phyloP scores from a whole-genome alignment of 2,888 invertebrate genomes.

The Baronia brevicornis region DNA sequence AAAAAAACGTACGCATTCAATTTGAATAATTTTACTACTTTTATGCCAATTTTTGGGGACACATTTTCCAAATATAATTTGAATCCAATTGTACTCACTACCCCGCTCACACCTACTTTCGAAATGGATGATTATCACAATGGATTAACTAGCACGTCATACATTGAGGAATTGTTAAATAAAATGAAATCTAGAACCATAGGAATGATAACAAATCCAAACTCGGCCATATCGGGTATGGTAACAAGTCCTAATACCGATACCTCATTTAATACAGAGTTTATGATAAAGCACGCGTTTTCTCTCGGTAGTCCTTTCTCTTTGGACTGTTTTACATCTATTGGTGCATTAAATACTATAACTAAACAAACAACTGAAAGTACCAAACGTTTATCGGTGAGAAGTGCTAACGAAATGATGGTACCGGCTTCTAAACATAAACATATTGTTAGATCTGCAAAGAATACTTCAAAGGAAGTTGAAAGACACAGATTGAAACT shows the following conservation, averaged over 20 bases:
- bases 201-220: conserved; percentile 30
- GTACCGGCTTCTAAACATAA: no score
- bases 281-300: no score
- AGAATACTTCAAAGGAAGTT: not conserved
- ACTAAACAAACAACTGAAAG: no score
- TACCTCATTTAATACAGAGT: conserved; percentile 29
- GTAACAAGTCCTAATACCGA: conserved; percentile 37
- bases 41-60: conserved; percentile 2
- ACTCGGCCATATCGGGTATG: conserved; percentile 28
- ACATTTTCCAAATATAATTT: not conserved
- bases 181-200: conserved; percentile 41
- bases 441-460: no score
- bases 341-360: no score
- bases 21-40: conserved; percentile 2
- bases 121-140: conserved; percentile 1
- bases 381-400: no score
- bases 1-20: conserved; percentile 15
- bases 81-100: not conserved
- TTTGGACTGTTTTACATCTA: no score
- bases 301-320: no score
- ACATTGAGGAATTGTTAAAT: conserved; percentile 42
- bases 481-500: conserved; percentile 32
- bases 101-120: not conserved
- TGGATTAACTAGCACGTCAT: conserved; percentile 28
- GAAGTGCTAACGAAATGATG: no score